Base-by-base conservation (phyloP, 1,140 invertebrate genomes). In the Episyrphus balteatus region DNA sequence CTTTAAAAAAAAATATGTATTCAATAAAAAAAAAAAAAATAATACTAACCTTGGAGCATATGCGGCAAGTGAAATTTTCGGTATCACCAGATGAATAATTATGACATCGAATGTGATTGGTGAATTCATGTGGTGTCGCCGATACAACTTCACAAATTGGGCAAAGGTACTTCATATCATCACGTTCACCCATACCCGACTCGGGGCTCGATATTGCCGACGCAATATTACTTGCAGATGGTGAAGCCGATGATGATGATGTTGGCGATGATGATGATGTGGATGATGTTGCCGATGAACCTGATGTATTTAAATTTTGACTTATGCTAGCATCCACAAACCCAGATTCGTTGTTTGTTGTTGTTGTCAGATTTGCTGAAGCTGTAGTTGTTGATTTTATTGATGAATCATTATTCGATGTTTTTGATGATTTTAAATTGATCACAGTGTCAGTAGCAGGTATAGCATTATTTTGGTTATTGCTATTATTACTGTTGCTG, bases 101-200 rank as follows among this genome's bases (percentile, higher is more conserved):
- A 64, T 82, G 80, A 46, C 73, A 75, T 21, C 82, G 73, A 48
- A 84, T 82, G 61, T 85, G 82, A 32, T 78, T 68, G 10, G 82
- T 84, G 56, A 84, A 79, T 32, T 81, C 77, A 56, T 82, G 79
- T 42, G 76, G 75, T 26, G 75, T 76, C 11, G 69, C 64, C 33
- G 82, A 66, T 36, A 75, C 72, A 21, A 72, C 70, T 26, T 76
- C 71, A 63, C 82, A 84, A 39, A 83, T 75, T 9, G 80, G 80
- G 63, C 82, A 84, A 3, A 71, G 45, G 53, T 70, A 74, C 51
- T 72, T 74, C 46, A 69, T 64, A 49, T 71, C 70, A 26, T 66
- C 64, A 12, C 46, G 46, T 19, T 52, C 47, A 9, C 62, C 58
- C 10, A 59, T 61, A 33, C 58, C 58, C 1, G 60, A 63, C 40